Percentiles rank a stretch among this genome's conserved stretches.
Evolutionary conservation across 2,113 vertebrate species (phyloP).

Genomic region (Oncorhynchus kisutch): DNA sequence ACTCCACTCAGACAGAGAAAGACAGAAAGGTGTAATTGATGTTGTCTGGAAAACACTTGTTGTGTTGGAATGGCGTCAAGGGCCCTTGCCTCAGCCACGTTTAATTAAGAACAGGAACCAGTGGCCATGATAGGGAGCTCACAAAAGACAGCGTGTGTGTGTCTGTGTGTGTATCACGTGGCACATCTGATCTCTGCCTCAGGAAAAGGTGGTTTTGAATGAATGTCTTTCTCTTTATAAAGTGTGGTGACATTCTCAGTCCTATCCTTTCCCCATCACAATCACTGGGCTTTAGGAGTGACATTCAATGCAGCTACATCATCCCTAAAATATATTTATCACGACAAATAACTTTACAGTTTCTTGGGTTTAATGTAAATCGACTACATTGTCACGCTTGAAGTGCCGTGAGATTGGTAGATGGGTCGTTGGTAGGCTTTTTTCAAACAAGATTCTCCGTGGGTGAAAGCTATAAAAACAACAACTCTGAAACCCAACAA

Average conservation of each 20-base stretch:
- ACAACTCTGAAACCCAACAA: constrained; percentile 23
- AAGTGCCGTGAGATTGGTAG: background rate
- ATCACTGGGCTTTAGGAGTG: background rate
- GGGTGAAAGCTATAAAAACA: background rate
- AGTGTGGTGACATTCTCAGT: constrained; percentile 21
- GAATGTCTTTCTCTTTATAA: constrained; percentile 18
- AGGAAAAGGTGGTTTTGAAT: constrained; percentile 2
- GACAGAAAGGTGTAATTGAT: constrained; percentile 35
- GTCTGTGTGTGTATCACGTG: background rate
- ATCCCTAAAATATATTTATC: background rate
- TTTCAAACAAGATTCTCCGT: background rate
- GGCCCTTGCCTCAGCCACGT: constrained; percentile 21
- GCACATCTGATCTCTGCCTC: background rate
- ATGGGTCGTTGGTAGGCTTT: background rate
- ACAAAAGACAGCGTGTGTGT: background rate
- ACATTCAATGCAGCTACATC: background rate
- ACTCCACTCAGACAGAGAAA: constrained; percentile 19
- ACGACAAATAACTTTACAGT: background rate
- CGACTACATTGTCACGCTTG: background rate
- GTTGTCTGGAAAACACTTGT: constrained; percentile 52
- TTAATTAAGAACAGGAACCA: constrained; percentile 48
- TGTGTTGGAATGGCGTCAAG: constrained; percentile 35
- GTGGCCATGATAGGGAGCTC: background rate
- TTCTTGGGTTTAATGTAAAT: background rate
- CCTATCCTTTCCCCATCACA: background rate